Percentiles rank a stretch among this genome's conserved stretches.
phyloP scores from a whole-genome alignment of 2,888 invertebrate genomes.

The Drosophila mimetica region DNA sequence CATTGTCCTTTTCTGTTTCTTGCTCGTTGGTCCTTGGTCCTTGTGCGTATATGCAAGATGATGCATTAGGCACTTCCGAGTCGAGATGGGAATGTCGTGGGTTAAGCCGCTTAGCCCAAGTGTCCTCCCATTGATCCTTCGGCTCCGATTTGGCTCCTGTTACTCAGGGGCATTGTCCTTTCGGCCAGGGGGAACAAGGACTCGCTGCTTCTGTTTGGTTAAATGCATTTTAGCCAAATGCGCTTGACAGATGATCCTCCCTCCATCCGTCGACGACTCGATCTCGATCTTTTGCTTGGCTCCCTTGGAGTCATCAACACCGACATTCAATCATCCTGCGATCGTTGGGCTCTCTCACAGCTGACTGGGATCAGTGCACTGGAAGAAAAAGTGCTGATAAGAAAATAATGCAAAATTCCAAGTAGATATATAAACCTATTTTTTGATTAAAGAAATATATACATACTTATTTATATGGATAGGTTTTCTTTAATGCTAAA shows the following conservation, averaged over 20 bases:
- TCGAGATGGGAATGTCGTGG: slow-evolving; percentile 41
- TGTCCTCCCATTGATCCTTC: slow-evolving; percentile 61
- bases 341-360: slow-evolving; percentile 34
- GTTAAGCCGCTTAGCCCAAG: slow-evolving; percentile 74
- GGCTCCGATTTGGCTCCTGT: slow-evolving; percentile 26
- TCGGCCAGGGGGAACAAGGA: slow-evolving; percentile 19
- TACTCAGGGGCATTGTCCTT: slow-evolving; percentile 31
- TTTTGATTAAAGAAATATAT: too few species aligned
- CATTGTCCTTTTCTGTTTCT: slow-evolving; percentile 70
- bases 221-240: slow-evolving; percentile 60
- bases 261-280: background rate
- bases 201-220: slow-evolving; percentile 33
- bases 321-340: slow-evolving; percentile 64
- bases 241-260: slow-evolving; percentile 69
- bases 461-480: too few species aligned
- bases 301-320: slow-evolving; percentile 53
- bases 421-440: too few species aligned
- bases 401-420: too few species aligned
- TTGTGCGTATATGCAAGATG: slow-evolving; percentile 63
- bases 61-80: slow-evolving; percentile 75
- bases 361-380: slow-evolving; percentile 46
- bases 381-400: background rate
- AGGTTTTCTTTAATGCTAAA: too few species aligned
- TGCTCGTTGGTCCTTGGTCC: slow-evolving; percentile 17
- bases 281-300: slow-evolving; percentile 7